Conservation (phyloP, 2,797 vertebrate species). For the Pteropus rufus region DNA sequence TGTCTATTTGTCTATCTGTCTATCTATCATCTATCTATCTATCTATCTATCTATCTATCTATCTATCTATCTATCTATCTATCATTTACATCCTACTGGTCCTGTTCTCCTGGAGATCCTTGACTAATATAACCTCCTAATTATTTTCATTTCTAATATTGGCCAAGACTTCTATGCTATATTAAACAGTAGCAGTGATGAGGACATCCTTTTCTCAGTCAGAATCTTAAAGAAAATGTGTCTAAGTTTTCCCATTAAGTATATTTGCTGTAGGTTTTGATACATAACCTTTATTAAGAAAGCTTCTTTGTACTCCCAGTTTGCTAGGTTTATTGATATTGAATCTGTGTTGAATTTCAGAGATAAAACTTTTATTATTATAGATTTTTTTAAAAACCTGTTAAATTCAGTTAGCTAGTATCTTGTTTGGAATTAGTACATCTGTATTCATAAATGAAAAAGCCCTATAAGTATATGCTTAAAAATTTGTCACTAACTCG, state of each 20-base stretch:
- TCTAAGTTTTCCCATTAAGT: not conserved
- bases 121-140: not conserved
- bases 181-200: not conserved
- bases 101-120: not conserved
- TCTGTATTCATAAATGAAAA: not conserved
- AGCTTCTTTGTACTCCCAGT: not conserved
- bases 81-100: not conserved
- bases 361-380: not conserved
- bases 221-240: not conserved
- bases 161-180: not conserved
- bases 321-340: not conserved
- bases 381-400: not conserved
- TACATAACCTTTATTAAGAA: conserved; percentile 1
- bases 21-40: not conserved
- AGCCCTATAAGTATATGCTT: not conserved
- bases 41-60: not conserved
- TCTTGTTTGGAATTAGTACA: not conserved
- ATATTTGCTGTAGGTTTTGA: not conserved
- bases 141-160: conserved; percentile 15
- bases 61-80: not conserved
- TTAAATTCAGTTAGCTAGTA: not conserved
- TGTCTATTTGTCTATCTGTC: not conserved
- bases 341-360: not conserved
- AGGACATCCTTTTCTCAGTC: not conserved
- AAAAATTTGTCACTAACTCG: not conserved